Conservation (phyloP, 1,140 invertebrate species). For the Cyrtorhinus lividipennis region DNA sequence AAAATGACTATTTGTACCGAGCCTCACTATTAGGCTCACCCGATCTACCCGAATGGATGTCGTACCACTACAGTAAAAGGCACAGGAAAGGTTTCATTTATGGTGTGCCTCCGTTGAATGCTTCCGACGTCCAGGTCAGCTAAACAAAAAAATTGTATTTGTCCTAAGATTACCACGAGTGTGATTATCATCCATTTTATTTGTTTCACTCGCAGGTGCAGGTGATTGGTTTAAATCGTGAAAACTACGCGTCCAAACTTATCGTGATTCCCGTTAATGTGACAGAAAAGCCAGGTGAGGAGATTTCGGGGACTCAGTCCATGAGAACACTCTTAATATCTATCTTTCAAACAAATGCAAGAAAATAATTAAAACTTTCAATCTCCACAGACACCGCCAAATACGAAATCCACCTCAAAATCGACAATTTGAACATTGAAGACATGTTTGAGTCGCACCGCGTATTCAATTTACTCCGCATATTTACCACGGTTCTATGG, state of each 20-base stretch:
- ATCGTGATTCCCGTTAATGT: slow-evolving; percentile 47
- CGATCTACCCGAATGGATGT: slow-evolving; percentile 69
- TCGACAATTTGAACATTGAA: slow-evolving; percentile 74
- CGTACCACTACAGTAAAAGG: slow-evolving; percentile 58
- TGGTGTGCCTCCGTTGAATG: slow-evolving; percentile 52
- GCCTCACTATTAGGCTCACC: slow-evolving; percentile 51
- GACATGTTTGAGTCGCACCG: slow-evolving; percentile 54
- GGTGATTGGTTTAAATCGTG: slow-evolving; percentile 57
- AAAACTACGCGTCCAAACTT: slow-evolving; percentile 59
- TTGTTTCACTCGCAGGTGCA: slow-evolving; percentile 41
- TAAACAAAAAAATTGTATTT: neutral
- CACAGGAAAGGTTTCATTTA: slow-evolving; percentile 61
- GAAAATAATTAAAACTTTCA: no score
- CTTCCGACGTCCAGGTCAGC: slow-evolving; percentile 37
- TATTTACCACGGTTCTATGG: slow-evolving; percentile 48
- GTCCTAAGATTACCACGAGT: neutral
- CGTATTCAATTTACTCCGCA: slow-evolving; percentile 53
- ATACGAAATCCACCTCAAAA: slow-evolving; percentile 70
- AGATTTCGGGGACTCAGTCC: no score
- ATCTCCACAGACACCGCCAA: slow-evolving; percentile 38
- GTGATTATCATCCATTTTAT: neutral
- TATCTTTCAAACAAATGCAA: no score
- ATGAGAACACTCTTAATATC: no score
- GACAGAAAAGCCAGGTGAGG: slow-evolving; percentile 35
- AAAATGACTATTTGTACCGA: slow-evolving; percentile 47